These are phyloP conservation scores for Neuroterus valhalla DNA, from an alignment of 1,140 invertebrate genomes.

Conservation along the genomic window DNA sequence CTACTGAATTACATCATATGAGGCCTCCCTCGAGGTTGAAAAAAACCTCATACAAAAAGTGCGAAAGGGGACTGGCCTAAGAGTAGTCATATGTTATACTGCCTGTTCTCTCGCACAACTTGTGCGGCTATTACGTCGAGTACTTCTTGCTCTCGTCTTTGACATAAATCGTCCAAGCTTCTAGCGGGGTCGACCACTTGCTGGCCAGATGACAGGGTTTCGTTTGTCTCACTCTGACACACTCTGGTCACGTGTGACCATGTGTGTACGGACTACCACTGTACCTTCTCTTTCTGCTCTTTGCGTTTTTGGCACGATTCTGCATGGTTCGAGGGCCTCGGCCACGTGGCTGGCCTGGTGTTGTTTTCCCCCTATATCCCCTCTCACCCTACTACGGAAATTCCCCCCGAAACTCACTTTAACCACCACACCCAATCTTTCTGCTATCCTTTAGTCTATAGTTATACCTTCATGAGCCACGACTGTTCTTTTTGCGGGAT, in stretches of 20 bases:
- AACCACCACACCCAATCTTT: slow-evolving; percentile 37
- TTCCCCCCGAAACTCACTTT: slow-evolving; percentile 19
- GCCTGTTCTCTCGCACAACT: neutral
- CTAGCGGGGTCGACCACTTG: slow-evolving; percentile 57
- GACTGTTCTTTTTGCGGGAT: slow-evolving; percentile 33
- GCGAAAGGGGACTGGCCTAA: slow-evolving; percentile 8
- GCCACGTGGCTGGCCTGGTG: slow-evolving; percentile 49
- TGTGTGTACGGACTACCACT: neutral
- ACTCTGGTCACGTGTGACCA: slow-evolving; percentile 37
- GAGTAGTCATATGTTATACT: slow-evolving; percentile 9
- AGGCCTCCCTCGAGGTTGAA: neutral
- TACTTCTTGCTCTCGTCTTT: slow-evolving; percentile 47
- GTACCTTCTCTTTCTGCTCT: slow-evolving; percentile 15
- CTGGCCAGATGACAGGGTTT: slow-evolving; percentile 58
- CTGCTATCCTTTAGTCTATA: slow-evolving; percentile 7
- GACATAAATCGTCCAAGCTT: slow-evolving; percentile 57
- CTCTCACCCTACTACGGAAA: neutral
- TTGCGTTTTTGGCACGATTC: slow-evolving; percentile 26
- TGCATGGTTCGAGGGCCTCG: slow-evolving; percentile 8
- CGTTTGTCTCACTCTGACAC: slow-evolving; percentile 49
- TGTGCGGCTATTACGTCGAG: slow-evolving; percentile 3
- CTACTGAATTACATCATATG: neutral
- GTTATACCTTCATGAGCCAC: slow-evolving; percentile 17
- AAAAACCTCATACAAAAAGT: neutral
- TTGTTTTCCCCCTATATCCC: slow-evolving; percentile 39